These are phyloP conservation scores for Pyralis farinalis DNA, from an alignment of 2,888 invertebrate genomes.

Conservation along the genomic window DNA sequence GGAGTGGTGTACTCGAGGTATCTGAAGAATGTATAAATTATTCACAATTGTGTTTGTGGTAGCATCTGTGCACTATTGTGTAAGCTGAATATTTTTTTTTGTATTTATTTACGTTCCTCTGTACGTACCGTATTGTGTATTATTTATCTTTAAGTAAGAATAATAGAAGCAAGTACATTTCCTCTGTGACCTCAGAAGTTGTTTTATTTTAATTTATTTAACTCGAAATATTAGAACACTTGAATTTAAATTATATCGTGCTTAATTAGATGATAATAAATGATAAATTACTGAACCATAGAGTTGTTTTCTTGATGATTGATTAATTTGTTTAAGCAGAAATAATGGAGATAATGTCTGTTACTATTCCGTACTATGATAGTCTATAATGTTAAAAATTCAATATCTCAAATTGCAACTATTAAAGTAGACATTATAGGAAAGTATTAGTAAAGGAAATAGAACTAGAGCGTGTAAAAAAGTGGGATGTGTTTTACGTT, in stretches of 20 bases:
- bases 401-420: too few species aligned
- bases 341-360: too few species aligned
- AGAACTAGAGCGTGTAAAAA: too few species aligned
- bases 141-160: conserved; percentile 62
- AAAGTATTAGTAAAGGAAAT: too few species aligned
- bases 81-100: conserved; percentile 21
- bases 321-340: too few species aligned
- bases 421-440: too few species aligned
- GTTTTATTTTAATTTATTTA: conserved; percentile 29
- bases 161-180: conserved; percentile 40
- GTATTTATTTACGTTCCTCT: conserved; percentile 40
- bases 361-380: too few species aligned
- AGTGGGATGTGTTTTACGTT: too few species aligned
- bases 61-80: conserved; percentile 11
- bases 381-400: too few species aligned
- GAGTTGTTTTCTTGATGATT: too few species aligned
- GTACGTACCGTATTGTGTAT: conserved; percentile 44
- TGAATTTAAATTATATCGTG: background rate
- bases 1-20: background rate
- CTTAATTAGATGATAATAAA: background rate
- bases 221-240: conserved; percentile 21
- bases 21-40: conserved; percentile 3
- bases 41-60: conserved; percentile 1
- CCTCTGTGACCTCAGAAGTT: conserved; percentile 26
- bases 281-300: background rate